phyloP scores from a whole-genome alignment of 2,888 invertebrate species.

The Cotesia congregata region DNA sequence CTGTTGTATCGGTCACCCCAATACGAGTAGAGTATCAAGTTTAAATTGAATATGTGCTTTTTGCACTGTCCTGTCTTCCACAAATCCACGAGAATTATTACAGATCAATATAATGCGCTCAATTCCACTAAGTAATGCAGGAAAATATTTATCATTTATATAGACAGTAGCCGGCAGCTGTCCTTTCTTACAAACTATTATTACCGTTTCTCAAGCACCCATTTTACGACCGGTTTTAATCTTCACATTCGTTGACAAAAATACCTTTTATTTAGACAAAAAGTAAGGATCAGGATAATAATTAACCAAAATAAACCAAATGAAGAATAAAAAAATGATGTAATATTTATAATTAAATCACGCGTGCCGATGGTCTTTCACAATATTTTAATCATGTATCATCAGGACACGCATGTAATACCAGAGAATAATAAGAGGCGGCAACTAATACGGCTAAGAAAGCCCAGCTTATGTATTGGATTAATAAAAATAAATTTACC shows the following conservation, averaged over 20 bases:
- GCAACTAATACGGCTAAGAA: background rate
- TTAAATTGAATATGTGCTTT: conserved; percentile 11
- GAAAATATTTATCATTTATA: background rate
- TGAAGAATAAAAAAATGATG: background rate
- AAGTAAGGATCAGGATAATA: too few relatives aligned
- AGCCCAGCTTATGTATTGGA: background rate
- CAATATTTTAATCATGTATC: background rate
- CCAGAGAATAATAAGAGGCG: conserved; percentile 1
- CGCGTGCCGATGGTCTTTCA: background rate
- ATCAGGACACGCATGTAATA: background rate
- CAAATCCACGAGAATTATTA: conserved; percentile 16
- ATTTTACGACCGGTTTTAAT: conserved; percentile 35
- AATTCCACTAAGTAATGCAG: background rate
- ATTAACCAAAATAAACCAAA: background rate
- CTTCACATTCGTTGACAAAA: background rate
- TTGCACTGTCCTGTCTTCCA: conserved; percentile 5
- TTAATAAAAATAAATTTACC: conserved; percentile 16
- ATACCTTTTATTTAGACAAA: too few relatives aligned
- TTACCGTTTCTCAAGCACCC: conserved; percentile 47
- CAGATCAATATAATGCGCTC: background rate
- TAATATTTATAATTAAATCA: background rate
- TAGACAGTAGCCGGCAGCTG: conserved; percentile 28
- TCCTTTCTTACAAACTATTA: conserved; percentile 48
- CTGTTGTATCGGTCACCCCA: background rate
- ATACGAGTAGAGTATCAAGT: background rate